phyloP scores from a whole-genome alignment of 1,140 invertebrate species.

The Drosophila prosaltans region DNA sequence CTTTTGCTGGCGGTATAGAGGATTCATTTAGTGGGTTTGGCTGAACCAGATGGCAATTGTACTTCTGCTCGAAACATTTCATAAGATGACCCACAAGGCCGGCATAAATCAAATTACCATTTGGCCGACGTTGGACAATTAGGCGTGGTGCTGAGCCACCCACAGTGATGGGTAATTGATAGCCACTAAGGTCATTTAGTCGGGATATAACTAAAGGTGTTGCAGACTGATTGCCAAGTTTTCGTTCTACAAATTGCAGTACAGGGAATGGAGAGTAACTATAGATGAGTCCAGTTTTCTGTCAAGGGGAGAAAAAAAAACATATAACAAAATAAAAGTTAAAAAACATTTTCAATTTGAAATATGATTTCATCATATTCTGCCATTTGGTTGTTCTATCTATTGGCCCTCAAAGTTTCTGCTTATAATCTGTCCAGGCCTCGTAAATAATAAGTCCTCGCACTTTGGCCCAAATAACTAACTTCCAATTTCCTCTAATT shows the following conservation, averaged over 20 bases:
- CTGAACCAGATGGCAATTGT: slow-evolving; percentile 49
- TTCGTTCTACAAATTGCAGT: slow-evolving; percentile 42
- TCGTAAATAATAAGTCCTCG: neutral
- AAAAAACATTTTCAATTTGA: neutral
- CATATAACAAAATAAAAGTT: slow-evolving; percentile 10
- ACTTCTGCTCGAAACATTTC: slow-evolving; percentile 45
- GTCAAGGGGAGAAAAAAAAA: slow-evolving; percentile 9
- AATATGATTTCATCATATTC: neutral
- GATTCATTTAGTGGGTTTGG: slow-evolving; percentile 33
- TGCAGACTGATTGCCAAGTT: slow-evolving; percentile 6
- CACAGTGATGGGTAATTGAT: slow-evolving; percentile 38
- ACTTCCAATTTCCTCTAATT: neutral
- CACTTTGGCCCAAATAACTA: too few relatives aligned
- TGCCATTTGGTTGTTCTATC: neutral
- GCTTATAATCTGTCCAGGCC: neutral
- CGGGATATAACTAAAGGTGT: slow-evolving; percentile 22
- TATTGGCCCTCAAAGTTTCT: neutral
- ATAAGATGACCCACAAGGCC: slow-evolving; percentile 64
- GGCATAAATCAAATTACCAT: slow-evolving; percentile 34
- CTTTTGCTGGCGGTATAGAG: slow-evolving; percentile 15
- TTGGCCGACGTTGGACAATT: slow-evolving; percentile 43
- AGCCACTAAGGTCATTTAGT: slow-evolving; percentile 50
- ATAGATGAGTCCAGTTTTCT: slow-evolving; percentile 50
- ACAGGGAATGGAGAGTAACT: slow-evolving; percentile 63
- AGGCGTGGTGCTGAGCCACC: slow-evolving; percentile 66